Evolutionary conservation across 1,140 invertebrate genomes (phyloP), one percentile per base, ranked within the genome.

Genomic region (Lerema accius): DNA sequence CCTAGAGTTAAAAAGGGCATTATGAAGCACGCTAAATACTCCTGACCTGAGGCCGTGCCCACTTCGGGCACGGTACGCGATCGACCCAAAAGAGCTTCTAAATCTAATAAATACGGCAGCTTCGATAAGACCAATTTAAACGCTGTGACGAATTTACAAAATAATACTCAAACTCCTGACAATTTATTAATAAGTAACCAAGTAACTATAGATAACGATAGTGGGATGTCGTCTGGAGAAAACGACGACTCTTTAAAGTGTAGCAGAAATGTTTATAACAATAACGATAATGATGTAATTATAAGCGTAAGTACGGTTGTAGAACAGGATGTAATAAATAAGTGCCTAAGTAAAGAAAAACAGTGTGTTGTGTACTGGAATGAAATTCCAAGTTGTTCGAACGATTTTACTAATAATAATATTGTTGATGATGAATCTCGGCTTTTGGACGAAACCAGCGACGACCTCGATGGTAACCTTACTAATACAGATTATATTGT

Each of bases 371-470:
- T 82, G 69, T 76, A 63, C 37, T 77, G 84, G 84, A 89, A 89
- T 89, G 88, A 86, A 73, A 90, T 90, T 90, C 88, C 88, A n/a
- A 79, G 84, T 80, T 90, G 86, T 84, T 90, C 87, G 49, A 82
- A 77, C 63, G 72, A 82, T 77, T 76, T 80, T 81, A 74, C 66
- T 64, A 75, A 74, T 73, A 68, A 75, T 72, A 83, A 78, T 72
- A 73, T 84, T 78, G 55, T 69, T 63, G 56, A 71, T 11, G 37
- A 60, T 49, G 35, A 66, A 16, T 19, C 28, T 63, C 48, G 48
- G 63, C 60, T 63, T 59, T 46, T 70, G 42, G 62, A 60, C 16
- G 65, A 72, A 17, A 59, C 65, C 7, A 37, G 40, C 15, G 70
- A 76, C 45, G 53, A 66, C 16, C 15, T 65, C 10, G 62, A 64